Percentiles rank a stretch among this genome's conserved stretches.
Evolutionary conservation across 1,140 invertebrate species (phyloP).

Genomic region (Telenomus remus): DNA sequence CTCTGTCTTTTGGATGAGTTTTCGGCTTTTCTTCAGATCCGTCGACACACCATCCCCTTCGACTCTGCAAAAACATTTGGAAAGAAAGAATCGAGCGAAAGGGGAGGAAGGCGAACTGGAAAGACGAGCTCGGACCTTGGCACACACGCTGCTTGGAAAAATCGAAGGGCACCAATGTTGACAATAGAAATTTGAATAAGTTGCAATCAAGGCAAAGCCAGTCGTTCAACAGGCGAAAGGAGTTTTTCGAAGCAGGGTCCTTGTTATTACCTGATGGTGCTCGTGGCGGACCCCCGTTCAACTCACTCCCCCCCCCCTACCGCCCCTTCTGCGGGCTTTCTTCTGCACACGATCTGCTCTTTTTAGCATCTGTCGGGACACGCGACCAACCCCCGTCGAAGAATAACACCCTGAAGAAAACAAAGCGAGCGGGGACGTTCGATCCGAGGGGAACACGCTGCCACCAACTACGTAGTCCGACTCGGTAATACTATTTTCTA

Average conservation of each 20-base stretch:
- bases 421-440: slow-evolving; percentile 55
- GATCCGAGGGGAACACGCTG: slow-evolving; percentile 35
- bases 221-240: slow-evolving; percentile 55
- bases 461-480: slow-evolving; percentile 6
- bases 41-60: slow-evolving; percentile 16
- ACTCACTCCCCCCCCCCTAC: slow-evolving; percentile 38
- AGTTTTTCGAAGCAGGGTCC: slow-evolving; percentile 55
- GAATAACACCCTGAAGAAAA: slow-evolving; percentile 66
- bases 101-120: slow-evolving; percentile 21
- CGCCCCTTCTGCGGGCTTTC: slow-evolving; percentile 40
- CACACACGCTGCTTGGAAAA: slow-evolving; percentile 36
- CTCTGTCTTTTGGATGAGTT: slow-evolving; percentile 63
- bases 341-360: slow-evolving; percentile 58
- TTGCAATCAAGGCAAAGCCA: slow-evolving; percentile 61
- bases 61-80: slow-evolving; percentile 4
- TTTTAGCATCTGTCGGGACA: slow-evolving; percentile 70
- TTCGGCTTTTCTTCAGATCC: slow-evolving; percentile 39
- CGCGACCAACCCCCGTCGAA: slow-evolving; percentile 65
- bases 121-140: slow-evolving; percentile 33
- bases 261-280: slow-evolving; percentile 70
- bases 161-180: slow-evolving; percentile 25
- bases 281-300: slow-evolving; percentile 46
- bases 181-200: slow-evolving; percentile 65
- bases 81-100: slow-evolving; percentile 10
- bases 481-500: slow-evolving; percentile 43